Evolutionary conservation across 2,113 vertebrate species (phyloP), one percentile per base, ranked within the genome.

Genomic region (Apteryx mantelli): DNA sequence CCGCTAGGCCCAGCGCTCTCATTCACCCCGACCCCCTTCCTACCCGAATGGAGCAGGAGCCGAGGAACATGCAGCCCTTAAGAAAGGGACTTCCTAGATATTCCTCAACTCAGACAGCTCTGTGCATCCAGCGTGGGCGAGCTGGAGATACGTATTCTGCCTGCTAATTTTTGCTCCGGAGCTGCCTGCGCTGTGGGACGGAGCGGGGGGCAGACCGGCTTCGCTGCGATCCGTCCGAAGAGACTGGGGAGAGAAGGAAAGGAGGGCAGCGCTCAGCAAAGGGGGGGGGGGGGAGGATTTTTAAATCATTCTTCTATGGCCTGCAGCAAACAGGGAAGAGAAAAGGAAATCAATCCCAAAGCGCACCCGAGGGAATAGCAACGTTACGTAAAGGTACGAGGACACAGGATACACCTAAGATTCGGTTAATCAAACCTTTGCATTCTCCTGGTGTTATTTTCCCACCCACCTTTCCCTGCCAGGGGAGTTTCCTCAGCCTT

Each of bases 211-310:
- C 69, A 5, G 58, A 28, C 10, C 73, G 14, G 10, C 2, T 10
- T 9, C 0, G 5, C 36, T 3, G 61, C 10, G 11, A 14, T 16
- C 82, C 6, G 17, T 0, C 55, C 20, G 1, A 30, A 63, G 11
- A 26, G 36, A 21, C 4, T 1, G 2, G 7, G n/a, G 53, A 32
- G 18, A 40, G 40, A 55, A 46, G 32, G 3, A 30, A 8, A 2
- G 21, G 34, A 44, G 11, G 2, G 9, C 8, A 17, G 14, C 55
- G 16, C 26, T 16, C 55, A 15, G 26, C 55, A 30, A 12, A 2
- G 12, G 50, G 19, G 36, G 36, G 36, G 36, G 36, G n/a, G 36
- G 36, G 36, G 36, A 36, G 36, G 69, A 3, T 6, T 71, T 30
- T 24, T 7, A 44, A 69, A 53, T 38, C 34, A 6, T 20, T 32